Base-by-base conservation (phyloP, 2,888 invertebrate genomes). In the Catotricha subobsoleta region DNA sequence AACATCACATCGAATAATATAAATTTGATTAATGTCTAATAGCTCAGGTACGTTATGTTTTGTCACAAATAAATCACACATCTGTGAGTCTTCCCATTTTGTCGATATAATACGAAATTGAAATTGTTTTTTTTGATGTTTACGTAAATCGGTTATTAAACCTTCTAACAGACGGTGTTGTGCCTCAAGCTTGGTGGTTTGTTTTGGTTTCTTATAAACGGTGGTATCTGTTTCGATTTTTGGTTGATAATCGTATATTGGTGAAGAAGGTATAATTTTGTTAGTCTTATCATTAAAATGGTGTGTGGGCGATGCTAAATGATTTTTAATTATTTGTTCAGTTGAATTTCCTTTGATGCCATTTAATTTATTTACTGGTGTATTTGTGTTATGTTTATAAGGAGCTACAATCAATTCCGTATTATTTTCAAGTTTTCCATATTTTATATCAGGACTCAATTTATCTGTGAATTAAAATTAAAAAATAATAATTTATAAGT, bases 381-480 rank as follows among this genome's bases (percentile, higher is more conserved):
- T 20, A n/a, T 34, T 21, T 29, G 29, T 29, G n/a, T 5, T 5
- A 29, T 4, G 12, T 23, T 38, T 39, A 20, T 18, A 43, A 3
- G 62, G 60, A 1, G 60, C 57, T 37, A 63, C 53, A 18, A 62
- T 49, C 6, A 75, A 55, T 56, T 74, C 71, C 3, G 75, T 72
- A 41, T 69, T 60, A 51, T 71, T 67, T 48, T 69, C 67, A 16
- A 76, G 57, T 28, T 62, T 59, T n/a, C 75, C 75, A 42, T 67
- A 72, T 8, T 18, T 43, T 16, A 21, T 41, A 19, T 42, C 33
- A 31, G 21, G 19, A 16, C 28, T 25, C 33, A 29, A 13, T 20
- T 39, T 25, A 12, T 28, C 19, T 27, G 27, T 19, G n/a, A 28
- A 18, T 25, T 25, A 47, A 46, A 3, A 9, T 20, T 15, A 16